Evolutionary conservation across 2,888 invertebrate species (phyloP).

Genomic region (Cacoxenus indagator): DNA sequence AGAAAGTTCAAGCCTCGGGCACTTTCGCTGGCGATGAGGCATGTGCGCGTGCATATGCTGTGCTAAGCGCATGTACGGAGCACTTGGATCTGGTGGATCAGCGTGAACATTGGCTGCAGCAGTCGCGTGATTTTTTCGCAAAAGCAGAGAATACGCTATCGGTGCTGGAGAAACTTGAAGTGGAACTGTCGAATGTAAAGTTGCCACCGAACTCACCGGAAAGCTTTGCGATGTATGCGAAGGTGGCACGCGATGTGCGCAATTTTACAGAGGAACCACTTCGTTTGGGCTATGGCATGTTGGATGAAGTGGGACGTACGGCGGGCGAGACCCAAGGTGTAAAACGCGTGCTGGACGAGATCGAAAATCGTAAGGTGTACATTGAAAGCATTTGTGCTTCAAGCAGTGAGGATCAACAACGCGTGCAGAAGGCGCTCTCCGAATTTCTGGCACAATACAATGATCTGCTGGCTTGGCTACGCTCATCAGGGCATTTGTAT

Average conservation of each 20-base stretch:
- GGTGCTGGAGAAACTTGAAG: conserved; percentile 82
- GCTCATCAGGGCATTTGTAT: conserved; percentile 80
- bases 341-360: conserved; percentile 77
- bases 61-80: conserved; percentile 78
- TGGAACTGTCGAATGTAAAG: conserved; percentile 78
- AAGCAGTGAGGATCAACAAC: conserved; percentile 78
- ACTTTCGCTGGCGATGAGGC: conserved; percentile 80
- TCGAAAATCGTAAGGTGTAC: conserved; percentile 81
- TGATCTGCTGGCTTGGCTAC: conserved; percentile 81
- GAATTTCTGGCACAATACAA: conserved; percentile 80
- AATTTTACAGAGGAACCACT: conserved; percentile 78
- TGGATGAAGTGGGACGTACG: conserved; percentile 78
- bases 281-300: conserved; percentile 79
- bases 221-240: conserved; percentile 78
- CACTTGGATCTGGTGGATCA: conserved; percentile 81
- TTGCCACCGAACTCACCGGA: conserved; percentile 76
- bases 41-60: conserved; percentile 77
- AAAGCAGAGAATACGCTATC: conserved; percentile 80
- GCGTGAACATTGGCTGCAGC: conserved; percentile 77
- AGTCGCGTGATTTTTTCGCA: conserved; percentile 81
- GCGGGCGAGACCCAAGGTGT: conserved; percentile 78
- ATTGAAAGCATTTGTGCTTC: conserved; percentile 77
- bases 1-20: conserved; percentile 79
- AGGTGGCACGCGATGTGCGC: conserved; percentile 77
- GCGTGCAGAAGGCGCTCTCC: conserved; percentile 78